phyloP scores from a whole-genome alignment of 2,888 invertebrate species.

The Empis livida region DNA sequence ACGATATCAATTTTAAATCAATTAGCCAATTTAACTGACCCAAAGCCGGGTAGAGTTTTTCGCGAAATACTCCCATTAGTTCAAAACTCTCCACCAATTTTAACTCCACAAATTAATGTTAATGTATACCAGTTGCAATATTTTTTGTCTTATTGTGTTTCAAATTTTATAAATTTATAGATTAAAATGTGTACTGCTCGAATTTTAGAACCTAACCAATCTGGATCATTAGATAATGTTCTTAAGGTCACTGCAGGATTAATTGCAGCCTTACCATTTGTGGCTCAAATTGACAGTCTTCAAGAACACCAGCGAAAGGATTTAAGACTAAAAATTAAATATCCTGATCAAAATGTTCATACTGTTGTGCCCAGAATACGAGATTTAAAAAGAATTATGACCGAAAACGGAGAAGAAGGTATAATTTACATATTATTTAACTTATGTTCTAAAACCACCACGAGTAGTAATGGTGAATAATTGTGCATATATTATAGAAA shows the following conservation, averaged over 20 bases:
- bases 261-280: constrained; percentile 72
- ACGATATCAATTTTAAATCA: constrained; percentile 68
- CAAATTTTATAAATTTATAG: constrained; percentile 26
- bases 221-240: constrained; percentile 60
- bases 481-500: constrained; percentile 15
- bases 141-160: constrained; percentile 6
- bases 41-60: constrained; percentile 73
- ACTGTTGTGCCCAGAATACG: constrained; percentile 64
- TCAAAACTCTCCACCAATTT: constrained; percentile 50
- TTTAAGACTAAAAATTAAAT: constrained; percentile 72
- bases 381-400: constrained; percentile 56
- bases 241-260: constrained; percentile 89
- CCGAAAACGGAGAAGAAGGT: constrained; percentile 43
- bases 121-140: constrained; percentile 35
- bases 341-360: constrained; percentile 84
- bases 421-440: constrained; percentile 12
- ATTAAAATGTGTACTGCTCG: constrained; percentile 68
- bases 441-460: background rate
- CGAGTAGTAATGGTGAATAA: background rate
- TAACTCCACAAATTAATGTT: constrained; percentile 54
- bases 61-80: constrained; percentile 65
- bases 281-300: constrained; percentile 74
- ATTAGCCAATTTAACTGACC: constrained; percentile 61
- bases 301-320: constrained; percentile 54
- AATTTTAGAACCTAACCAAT: constrained; percentile 73